Conservation (phyloP, 2,797 vertebrate species). For the Ciconia nigra region DNA sequence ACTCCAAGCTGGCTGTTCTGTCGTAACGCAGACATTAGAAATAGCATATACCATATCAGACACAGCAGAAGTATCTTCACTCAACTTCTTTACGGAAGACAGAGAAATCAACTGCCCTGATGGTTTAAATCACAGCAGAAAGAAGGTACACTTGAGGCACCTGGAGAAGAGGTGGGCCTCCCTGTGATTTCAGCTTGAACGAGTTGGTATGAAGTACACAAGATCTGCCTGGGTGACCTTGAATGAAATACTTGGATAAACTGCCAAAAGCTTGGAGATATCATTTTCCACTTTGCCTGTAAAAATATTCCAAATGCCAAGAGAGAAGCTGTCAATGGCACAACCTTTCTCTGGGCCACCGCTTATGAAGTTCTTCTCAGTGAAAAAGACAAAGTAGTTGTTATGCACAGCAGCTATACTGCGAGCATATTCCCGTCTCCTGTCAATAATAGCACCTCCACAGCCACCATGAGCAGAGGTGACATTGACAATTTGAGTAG, state of each 20-base stretch:
- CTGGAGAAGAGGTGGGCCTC: not conserved
- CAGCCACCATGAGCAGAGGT: not conserved
- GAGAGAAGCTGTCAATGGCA: not conserved
- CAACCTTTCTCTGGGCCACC: not conserved
- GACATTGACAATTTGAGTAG: not conserved
- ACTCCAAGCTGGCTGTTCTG: not conserved
- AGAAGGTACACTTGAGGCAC: not conserved
- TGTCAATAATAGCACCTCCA: not conserved
- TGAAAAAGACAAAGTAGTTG: not conserved
- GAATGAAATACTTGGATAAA: not conserved
- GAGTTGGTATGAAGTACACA: not conserved
- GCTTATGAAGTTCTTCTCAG: not conserved
- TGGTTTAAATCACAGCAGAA: not conserved
- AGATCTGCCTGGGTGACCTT: not conserved
- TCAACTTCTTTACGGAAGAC: not conserved
- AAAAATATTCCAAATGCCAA: not conserved
- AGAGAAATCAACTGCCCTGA: not conserved
- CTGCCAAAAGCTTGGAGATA: not conserved
- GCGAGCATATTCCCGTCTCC: not conserved
- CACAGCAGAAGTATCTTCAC: fast-evolving
- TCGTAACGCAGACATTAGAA: not conserved
- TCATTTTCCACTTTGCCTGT: not conserved
- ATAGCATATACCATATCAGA: not conserved
- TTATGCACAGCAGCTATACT: not conserved
- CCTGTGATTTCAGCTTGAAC: not conserved